These are phyloP conservation scores for Calyptommatus sinebrachiatus DNA, from an alignment of 2,113 vertebrate genomes.

Conservation along the genomic window DNA sequence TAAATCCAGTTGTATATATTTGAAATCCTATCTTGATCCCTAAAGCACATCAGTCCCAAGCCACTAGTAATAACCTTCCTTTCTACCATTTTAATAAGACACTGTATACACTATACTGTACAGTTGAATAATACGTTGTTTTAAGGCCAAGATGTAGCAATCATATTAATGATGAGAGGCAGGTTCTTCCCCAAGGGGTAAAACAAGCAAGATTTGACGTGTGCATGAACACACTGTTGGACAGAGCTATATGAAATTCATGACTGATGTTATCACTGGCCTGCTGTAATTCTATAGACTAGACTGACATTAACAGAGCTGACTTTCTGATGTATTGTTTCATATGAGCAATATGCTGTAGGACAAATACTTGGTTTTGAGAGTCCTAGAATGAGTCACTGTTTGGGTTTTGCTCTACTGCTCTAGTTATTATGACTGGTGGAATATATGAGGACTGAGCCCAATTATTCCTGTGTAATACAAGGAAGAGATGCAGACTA, in stretches of 20 bases:
- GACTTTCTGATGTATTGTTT: background rate
- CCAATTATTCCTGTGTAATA: slow-evolving; percentile 30
- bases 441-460: slow-evolving; percentile 2
- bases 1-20: slow-evolving; percentile 47
- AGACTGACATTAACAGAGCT: background rate
- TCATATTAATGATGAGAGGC: slow-evolving; percentile 19
- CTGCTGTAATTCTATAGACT: slow-evolving; percentile 23
- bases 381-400: background rate
- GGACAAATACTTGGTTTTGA: background rate
- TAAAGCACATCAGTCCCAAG: slow-evolving; percentile 11
- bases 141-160: slow-evolving; percentile 32
- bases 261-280: background rate
- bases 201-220: slow-evolving; percentile 7
- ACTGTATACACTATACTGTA: slow-evolving; percentile 23
- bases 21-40: slow-evolving; percentile 52
- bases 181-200: slow-evolving; percentile 25
- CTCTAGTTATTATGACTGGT: background rate
- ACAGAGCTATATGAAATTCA: background rate
- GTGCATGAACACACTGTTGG: background rate
- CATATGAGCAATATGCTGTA: background rate
- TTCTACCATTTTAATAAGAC: slow-evolving; percentile 31
- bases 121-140: slow-evolving; percentile 2
- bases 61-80: slow-evolving; percentile 18
- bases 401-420: background rate
- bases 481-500: background rate